Base-by-base conservation (phyloP, 2,888 invertebrate genomes). In the Anticlea derivata region DNA sequence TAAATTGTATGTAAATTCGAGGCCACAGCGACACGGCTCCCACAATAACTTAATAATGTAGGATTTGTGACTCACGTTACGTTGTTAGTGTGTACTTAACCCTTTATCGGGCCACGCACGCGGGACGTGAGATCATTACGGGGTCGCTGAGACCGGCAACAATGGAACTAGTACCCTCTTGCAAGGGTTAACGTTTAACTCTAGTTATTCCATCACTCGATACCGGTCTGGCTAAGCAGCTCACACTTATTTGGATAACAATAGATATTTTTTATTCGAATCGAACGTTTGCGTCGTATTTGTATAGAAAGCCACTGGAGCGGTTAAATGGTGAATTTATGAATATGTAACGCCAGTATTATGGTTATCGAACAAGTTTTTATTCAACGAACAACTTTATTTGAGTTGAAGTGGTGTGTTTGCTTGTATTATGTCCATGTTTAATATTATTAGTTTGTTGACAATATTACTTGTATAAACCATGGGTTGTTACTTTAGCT, bases 31-130 rank as follows among this genome's bases (percentile, higher is more conserved):
- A 83, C 86, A 83, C 73, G 84, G 87, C 85, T 86, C 83, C 87
- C 85, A 87, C 89, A 89, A 89, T 88, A 89, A 89, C 89, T 89
- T 87, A 87, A 89, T 89, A 90, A 89, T 88, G 83, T 86, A 80
- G 82, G 87, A 88, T 88, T 89, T 88, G 89, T 89, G 84, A 88
- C 80, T 89, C 89, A 89, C 88, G 89, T 87, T 84, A 85, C 82
- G 86, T 86, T 86, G 88, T 89, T 88, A 88, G 86, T 86, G 79
- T 86, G 85, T 88, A 87, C 86, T 90, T 89, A 90, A 89, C 89
- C 89, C 89, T 89, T 89, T 87, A 90, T 89, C 89, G 81, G 78
- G 78, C 80, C 88, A 87, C 88, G 89, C 88, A 87, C 86, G 80
- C 81, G 80, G 87, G 77, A 88, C 89, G 89, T 88, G 89, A 84